Evolutionary conservation across 1,140 invertebrate genomes (phyloP).

Genomic region (Steinernema khuongi): DNA sequence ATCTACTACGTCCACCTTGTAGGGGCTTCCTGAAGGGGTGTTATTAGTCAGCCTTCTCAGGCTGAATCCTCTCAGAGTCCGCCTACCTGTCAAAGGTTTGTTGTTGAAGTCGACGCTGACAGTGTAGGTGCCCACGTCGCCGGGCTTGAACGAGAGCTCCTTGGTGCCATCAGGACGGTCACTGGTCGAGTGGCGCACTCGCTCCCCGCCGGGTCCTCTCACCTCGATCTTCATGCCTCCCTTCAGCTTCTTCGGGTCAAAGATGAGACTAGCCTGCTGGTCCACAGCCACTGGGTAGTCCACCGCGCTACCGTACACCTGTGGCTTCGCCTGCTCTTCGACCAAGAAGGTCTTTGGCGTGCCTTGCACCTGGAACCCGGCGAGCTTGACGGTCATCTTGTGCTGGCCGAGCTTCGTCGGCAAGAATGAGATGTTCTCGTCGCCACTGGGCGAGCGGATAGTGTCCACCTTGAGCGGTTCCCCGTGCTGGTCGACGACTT

Average conservation of each 20-base stretch:
- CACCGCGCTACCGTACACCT: slow-evolving; percentile 65
- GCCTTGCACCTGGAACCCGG: slow-evolving; percentile 68
- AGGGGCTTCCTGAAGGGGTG: slow-evolving; percentile 66
- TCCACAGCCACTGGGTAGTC: slow-evolving; percentile 60
- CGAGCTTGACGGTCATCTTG: slow-evolving; percentile 79
- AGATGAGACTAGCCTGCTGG: slow-evolving; percentile 60
- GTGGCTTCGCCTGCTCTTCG: slow-evolving; percentile 65
- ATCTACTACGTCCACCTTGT: slow-evolving; percentile 70
- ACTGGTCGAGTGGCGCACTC: slow-evolving; percentile 37
- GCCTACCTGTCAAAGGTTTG: slow-evolving; percentile 63
- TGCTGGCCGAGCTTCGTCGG: slow-evolving; percentile 82
- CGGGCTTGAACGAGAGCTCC: slow-evolving; percentile 63
- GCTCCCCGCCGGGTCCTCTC: slow-evolving; percentile 40
- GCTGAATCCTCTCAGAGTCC: neutral
- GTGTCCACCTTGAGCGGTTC: slow-evolving; percentile 77
- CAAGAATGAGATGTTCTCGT: slow-evolving; percentile 74
- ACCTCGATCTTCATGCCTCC: slow-evolving; percentile 59
- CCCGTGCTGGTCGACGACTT: slow-evolving; percentile 79
- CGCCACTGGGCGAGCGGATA: slow-evolving; percentile 69
- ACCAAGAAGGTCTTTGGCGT: slow-evolving; percentile 66
- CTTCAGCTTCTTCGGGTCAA: slow-evolving; percentile 60
- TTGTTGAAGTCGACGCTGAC: slow-evolving; percentile 71
- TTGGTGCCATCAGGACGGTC: slow-evolving; percentile 40
- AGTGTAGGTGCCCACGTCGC: slow-evolving; percentile 71
- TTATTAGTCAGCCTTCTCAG: neutral